Evolutionary conservation across 2,888 invertebrate species (phyloP).

Genomic region (Seira musarum): DNA sequence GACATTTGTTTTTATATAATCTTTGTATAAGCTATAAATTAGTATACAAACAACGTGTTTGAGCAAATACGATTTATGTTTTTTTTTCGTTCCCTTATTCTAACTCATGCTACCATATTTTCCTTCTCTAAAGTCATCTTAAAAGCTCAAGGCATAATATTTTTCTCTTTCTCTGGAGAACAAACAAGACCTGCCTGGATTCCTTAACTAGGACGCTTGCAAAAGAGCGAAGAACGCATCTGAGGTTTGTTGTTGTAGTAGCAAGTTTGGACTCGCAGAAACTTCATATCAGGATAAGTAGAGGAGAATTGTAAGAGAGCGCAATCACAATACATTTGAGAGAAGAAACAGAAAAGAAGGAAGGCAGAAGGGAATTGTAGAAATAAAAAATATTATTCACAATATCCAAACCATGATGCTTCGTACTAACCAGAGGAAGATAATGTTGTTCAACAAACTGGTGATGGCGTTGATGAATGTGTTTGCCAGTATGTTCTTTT

Average conservation of each 20-base stretch:
- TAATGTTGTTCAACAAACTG: conserved; percentile 50
- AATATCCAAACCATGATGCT: conserved; percentile 29
- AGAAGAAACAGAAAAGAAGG: not conserved
- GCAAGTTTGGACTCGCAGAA: too few relatives aligned
- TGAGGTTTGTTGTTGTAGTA: too few relatives aligned
- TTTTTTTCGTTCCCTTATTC: conserved; percentile 28
- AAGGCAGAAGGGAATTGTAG: not conserved
- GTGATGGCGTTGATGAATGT: conserved; percentile 60
- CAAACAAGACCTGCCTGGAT: conserved; percentile 35
- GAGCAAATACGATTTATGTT: conserved; percentile 36
- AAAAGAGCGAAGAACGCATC: not conserved
- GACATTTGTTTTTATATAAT: conserved; percentile 50
- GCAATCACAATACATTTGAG: too few relatives aligned
- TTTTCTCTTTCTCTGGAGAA: conserved; percentile 33
- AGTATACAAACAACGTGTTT: conserved; percentile 56
- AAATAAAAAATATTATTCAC: not conserved
- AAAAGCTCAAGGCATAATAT: conserved; percentile 27
- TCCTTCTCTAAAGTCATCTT: conserved; percentile 8
- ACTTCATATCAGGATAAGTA: too few relatives aligned
- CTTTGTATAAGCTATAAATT: conserved; percentile 45
- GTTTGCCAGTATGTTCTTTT: conserved; percentile 28
- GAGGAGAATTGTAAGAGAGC: too few relatives aligned
- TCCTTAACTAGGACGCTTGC: conserved; percentile 24
- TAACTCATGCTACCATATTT: conserved; percentile 43
- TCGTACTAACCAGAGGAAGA: conserved; percentile 36